Conservation (phyloP, 1,140 invertebrate species). For the Thalassaphorura encarpata region DNA sequence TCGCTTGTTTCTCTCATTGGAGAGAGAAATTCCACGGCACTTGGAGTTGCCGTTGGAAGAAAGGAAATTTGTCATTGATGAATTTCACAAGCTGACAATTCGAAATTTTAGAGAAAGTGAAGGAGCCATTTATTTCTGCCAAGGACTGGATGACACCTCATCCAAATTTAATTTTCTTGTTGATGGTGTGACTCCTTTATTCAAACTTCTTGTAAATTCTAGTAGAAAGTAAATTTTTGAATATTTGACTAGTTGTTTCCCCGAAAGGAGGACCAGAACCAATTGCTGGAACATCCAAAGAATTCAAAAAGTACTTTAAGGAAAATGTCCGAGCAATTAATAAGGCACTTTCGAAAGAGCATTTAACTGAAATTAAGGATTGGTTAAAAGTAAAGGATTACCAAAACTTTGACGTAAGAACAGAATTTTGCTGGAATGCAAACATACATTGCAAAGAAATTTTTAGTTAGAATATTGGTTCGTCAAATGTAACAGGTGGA, state of each 20-base stretch:
- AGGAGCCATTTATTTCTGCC: not conserved
- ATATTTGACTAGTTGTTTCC: not conserved
- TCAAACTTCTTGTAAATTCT: not conserved
- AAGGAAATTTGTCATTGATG: not conserved
- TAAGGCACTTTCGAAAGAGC: not conserved
- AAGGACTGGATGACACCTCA: not conserved
- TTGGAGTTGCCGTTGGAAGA: not conserved
- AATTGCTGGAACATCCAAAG: not conserved
- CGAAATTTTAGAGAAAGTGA: not conserved
- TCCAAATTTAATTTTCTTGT: slow-evolving; percentile 1
- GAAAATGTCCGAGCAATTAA: not conserved
- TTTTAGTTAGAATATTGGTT: not conserved
- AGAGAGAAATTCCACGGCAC: not conserved
- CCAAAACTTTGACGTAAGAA: not conserved
- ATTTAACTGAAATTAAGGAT: not conserved
- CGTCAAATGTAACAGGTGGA: not conserved
- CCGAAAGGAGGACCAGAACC: not conserved
- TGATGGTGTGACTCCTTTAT: not conserved
- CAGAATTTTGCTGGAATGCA: not conserved
- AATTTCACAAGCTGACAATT: not conserved
- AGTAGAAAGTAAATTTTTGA: not conserved
- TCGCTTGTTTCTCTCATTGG: not conserved
- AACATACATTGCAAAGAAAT: not conserved
- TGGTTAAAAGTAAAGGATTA: not conserved
- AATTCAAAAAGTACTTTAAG: not conserved